phyloP scores from a whole-genome alignment of 2,113 vertebrate species.

The Danionella cerebrum region DNA sequence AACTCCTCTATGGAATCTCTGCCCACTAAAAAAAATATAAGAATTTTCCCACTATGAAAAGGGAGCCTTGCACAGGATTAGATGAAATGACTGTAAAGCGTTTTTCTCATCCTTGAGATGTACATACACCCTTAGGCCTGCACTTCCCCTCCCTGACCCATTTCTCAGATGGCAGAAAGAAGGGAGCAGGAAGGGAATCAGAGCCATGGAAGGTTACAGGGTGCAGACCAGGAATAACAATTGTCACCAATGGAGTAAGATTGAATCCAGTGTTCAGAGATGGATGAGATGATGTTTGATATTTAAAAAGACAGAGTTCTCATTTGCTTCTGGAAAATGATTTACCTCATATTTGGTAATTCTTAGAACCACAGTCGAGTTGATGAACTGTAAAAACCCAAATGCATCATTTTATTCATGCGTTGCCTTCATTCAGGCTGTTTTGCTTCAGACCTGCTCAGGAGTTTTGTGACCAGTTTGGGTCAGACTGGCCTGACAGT shows the following conservation, averaged over 20 bases:
- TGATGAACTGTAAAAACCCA: constrained; percentile 11
- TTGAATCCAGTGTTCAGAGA: constrained; percentile 50
- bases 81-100: constrained; percentile 20
- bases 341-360: constrained; percentile 30
- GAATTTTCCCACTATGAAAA: constrained; percentile 29
- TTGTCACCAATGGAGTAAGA: constrained; percentile 48
- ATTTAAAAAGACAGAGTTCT: not conserved
- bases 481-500: constrained; percentile 17
- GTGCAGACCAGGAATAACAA: constrained; percentile 48
- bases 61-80: constrained; percentile 25
- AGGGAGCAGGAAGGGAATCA: constrained; percentile 35
- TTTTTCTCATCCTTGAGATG: constrained; percentile 37
- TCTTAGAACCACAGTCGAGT: not conserved
- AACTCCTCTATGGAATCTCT: constrained; percentile 25
- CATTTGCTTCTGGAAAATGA: not conserved
- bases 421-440: constrained; percentile 28
- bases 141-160: constrained; percentile 67
- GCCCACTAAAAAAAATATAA: constrained; percentile 33
- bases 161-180: constrained; percentile 55
- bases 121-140: constrained; percentile 60
- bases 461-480: constrained; percentile 27
- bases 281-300: not conserved
- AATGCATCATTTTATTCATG: constrained; percentile 23
- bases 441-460: constrained; percentile 34
- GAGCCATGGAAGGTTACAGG: constrained; percentile 48